These are phyloP conservation scores for Holothuria scabra DNA, from an alignment of 53 echinoderm and acorn worm genomes.

Conservation along the genomic window DNA sequence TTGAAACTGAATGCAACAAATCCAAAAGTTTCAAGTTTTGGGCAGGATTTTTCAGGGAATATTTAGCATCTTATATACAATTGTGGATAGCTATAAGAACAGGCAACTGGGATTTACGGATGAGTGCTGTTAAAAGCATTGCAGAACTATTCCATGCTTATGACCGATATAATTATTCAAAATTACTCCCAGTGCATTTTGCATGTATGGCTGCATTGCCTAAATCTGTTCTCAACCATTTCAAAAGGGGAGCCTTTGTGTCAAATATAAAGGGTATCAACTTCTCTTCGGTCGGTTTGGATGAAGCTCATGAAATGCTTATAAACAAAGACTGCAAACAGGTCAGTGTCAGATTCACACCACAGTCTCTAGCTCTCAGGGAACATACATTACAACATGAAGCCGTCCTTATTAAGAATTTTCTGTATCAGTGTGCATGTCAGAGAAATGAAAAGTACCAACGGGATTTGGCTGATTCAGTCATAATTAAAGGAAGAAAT, in stretches of 20 bases:
- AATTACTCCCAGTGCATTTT: too few species aligned
- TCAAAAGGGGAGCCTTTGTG: too few species aligned
- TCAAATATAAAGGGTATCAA: too few species aligned
- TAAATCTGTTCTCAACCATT: too few species aligned
- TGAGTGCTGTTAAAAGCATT: too few species aligned
- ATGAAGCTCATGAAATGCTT: background rate
- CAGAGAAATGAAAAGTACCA: background rate
- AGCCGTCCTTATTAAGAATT: background rate
- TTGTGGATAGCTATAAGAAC: too few species aligned
- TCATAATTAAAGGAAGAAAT: background rate
- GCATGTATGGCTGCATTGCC: too few species aligned
- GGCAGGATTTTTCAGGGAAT: slow-evolving; percentile 57
- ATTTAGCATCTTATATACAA: too few species aligned
- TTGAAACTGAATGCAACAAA: slow-evolving; percentile 50
- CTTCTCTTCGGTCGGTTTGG: too few species aligned
- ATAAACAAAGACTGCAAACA: slow-evolving; percentile 8
- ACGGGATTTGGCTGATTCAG: background rate
- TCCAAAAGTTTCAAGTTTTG: slow-evolving; percentile 67
- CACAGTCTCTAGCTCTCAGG: background rate
- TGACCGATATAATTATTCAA: too few species aligned
- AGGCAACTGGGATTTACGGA: too few species aligned
- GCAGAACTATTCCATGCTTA: too few species aligned
- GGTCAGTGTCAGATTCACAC: background rate
- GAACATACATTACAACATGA: background rate
- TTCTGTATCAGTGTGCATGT: background rate